phyloP scores from a whole-genome alignment of 1,140 invertebrate genomes.

The Nixonia krombeini region DNA sequence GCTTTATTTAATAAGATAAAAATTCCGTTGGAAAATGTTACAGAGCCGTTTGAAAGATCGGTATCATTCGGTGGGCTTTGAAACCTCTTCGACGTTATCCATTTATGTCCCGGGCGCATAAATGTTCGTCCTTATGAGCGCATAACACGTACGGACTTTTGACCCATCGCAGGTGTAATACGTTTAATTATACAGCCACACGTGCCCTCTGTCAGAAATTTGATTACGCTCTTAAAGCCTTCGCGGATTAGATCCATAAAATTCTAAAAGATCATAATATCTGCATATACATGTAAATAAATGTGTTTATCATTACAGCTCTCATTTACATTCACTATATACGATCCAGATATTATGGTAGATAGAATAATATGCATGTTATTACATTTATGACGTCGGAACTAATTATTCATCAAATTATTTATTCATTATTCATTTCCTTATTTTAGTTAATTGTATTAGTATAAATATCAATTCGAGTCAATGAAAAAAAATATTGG shows the following conservation, averaged over 20 bases:
- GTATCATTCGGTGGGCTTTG: conserved; percentile 30
- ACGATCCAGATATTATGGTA: too few relatives aligned
- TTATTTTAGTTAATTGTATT: too few relatives aligned
- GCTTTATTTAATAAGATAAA: too few relatives aligned
- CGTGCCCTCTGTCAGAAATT: conserved; percentile 21
- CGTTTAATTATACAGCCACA: conserved; percentile 25
- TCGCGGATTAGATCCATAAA: conserved; percentile 19
- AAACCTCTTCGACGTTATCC: conserved; percentile 32
- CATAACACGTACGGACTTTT: conserved; percentile 13
- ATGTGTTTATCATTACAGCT: too few relatives aligned
- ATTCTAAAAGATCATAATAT: conserved; percentile 14
- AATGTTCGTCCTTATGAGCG: conserved; percentile 25
- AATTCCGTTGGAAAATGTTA: too few relatives aligned
- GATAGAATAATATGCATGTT: too few relatives aligned
- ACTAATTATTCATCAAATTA: too few relatives aligned
- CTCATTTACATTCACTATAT: too few relatives aligned
- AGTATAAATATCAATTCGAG: too few relatives aligned
- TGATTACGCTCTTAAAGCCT: conserved; percentile 29
- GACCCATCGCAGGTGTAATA: conserved; percentile 4
- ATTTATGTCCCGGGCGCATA: conserved; percentile 23
- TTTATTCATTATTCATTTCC: too few relatives aligned
- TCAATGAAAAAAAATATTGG: too few relatives aligned
- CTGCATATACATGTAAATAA: conserved; percentile 1
- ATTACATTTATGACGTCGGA: too few relatives aligned
- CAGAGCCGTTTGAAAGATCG: conserved; percentile 35